Percentiles rank a stretch among this genome's conserved stretches.
Conservation (phyloP, 2,797 vertebrate species). For the Garrulus glandarius region DNA sequence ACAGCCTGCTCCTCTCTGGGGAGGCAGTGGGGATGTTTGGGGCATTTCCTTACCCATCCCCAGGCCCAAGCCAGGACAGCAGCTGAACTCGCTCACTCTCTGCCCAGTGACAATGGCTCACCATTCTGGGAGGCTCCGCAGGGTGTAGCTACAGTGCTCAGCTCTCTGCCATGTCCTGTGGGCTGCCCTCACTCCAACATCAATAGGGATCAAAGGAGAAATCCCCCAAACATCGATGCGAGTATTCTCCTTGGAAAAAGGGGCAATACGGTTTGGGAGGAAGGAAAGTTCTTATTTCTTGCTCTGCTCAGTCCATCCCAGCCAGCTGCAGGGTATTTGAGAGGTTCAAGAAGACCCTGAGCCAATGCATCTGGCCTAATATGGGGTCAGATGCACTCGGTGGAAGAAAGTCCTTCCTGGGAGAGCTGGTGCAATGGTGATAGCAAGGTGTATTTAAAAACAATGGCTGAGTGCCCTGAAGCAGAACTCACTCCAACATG, state of each 20-base stretch:
- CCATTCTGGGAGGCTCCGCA: background rate
- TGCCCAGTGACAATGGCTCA: background rate
- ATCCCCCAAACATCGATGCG: rapidly evolving
- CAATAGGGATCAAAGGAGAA: background rate
- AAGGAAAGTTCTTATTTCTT: background rate
- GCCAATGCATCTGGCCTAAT: too few relatives aligned
- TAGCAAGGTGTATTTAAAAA: background rate
- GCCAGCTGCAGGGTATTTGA: background rate
- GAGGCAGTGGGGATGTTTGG: background rate
- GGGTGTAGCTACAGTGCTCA: background rate
- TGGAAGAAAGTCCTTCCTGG: background rate
- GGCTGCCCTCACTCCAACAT: background rate
- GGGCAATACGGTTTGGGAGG: rapidly evolving
- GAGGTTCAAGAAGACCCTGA: background rate
- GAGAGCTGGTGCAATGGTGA: background rate
- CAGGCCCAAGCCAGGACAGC: background rate
- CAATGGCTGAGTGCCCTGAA: background rate
- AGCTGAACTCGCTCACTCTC: rapidly evolving
- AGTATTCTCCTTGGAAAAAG: background rate
- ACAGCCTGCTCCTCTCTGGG: background rate
- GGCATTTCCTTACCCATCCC: background rate
- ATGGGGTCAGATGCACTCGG: rapidly evolving
- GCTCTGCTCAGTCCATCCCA: background rate
- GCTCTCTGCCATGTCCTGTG: background rate
- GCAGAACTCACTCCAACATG: rapidly evolving